Evolutionary conservation across 2,888 invertebrate genomes (phyloP).

Genomic region (Tenthredo livida): DNA sequence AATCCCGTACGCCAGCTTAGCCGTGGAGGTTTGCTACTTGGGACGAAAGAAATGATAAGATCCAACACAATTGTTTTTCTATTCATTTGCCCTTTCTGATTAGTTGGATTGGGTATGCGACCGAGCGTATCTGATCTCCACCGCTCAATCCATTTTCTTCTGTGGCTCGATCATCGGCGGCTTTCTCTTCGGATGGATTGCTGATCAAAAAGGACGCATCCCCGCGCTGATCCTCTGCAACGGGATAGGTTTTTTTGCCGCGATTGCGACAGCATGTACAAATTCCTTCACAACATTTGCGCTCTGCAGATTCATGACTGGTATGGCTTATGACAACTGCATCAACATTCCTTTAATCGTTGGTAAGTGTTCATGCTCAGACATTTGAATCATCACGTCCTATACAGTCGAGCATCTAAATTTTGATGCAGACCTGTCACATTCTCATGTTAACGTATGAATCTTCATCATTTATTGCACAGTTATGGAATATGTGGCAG

Average conservation of each 20-base stretch:
- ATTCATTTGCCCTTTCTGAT: conserved; percentile 59
- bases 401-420: neutral
- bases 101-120: conserved; percentile 82
- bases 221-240: conserved; percentile 79
- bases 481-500: conserved; percentile 81
- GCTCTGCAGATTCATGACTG: conserved; percentile 79
- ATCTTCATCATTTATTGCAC: conserved; percentile 44
- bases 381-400: neutral
- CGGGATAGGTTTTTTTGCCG: conserved; percentile 75
- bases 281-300: conserved; percentile 78
- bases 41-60: conserved; percentile 42
- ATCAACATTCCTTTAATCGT: conserved; percentile 80
- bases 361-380: conserved; percentile 69
- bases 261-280: conserved; percentile 77
- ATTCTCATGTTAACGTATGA: neutral
- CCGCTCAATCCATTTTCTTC: conserved; percentile 80
- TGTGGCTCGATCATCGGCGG: conserved; percentile 80
- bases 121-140: conserved; percentile 77
- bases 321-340: conserved; percentile 80
- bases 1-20: conserved; percentile 80
- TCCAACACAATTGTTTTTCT: conserved; percentile 29
- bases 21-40: conserved; percentile 79
- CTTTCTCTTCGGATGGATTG: conserved; percentile 79
- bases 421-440: neutral
- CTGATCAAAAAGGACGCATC: conserved; percentile 80